Conservation (phyloP, 2,113 vertebrate genomes). For the Aepyceros melampus region DNA sequence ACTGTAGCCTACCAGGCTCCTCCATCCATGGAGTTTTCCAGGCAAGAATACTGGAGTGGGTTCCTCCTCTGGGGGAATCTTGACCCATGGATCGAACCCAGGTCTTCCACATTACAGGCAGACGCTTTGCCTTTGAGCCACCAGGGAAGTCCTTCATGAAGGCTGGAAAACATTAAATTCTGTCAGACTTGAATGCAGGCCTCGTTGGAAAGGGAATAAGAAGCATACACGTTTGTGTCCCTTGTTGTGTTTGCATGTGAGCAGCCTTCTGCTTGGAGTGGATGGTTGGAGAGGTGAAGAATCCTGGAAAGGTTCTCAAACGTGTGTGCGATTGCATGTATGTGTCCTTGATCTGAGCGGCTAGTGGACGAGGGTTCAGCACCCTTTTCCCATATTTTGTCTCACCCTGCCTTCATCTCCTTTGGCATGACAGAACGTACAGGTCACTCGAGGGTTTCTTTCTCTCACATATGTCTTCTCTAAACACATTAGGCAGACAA, state of each 20-base stretch:
- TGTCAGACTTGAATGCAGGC: neutral
- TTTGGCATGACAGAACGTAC: neutral
- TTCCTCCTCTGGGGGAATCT: too few species aligned
- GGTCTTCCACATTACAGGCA: neutral
- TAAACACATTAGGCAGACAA: neutral
- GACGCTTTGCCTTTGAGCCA: neutral
- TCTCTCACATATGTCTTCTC: neutral
- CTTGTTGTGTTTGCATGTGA: neutral
- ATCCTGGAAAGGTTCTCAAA: neutral
- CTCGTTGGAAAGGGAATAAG: neutral
- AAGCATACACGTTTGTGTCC: neutral
- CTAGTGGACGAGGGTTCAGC: too few species aligned
- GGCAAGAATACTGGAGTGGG: too few species aligned
- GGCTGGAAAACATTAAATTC: too few species aligned
- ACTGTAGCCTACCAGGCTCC: too few species aligned
- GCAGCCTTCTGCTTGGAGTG: neutral
- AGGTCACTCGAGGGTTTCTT: neutral
- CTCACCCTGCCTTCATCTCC: neutral
- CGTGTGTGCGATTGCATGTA: rapidly evolving
- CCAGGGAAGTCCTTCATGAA: neutral
- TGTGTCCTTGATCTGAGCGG: too few species aligned
- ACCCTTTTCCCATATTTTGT: neutral
- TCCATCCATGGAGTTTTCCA: too few species aligned
- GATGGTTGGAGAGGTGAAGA: neutral
- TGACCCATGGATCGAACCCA: too few species aligned